Evolutionary conservation across 2,888 invertebrate species (phyloP).

Genomic region (Hermodice carunculata): DNA sequence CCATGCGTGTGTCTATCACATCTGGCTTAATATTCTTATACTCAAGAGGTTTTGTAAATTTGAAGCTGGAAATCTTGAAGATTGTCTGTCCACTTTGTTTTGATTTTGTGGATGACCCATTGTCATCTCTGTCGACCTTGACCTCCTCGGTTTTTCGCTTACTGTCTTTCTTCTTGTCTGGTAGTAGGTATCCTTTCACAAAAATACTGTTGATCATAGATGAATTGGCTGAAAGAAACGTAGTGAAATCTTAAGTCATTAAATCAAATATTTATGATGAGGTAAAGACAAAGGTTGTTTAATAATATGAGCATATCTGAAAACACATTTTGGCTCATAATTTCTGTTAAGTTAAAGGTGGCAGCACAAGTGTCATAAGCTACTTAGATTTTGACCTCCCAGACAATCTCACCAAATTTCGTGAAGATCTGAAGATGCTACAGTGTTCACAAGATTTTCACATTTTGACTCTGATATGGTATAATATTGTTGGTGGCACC

Average conservation of each 20-base stretch:
- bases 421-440: too few relatives aligned
- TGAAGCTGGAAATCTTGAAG: constrained; percentile 28
- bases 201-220: constrained; percentile 63
- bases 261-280: too few relatives aligned
- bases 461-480: too few relatives aligned
- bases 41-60: constrained; percentile 52
- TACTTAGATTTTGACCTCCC: too few relatives aligned
- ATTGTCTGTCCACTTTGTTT: constrained; percentile 50
- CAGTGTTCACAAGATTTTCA: too few relatives aligned
- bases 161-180: constrained; percentile 55
- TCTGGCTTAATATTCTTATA: constrained; percentile 53
- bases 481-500: too few relatives aligned
- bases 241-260: not conserved
- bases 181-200: constrained; percentile 57
- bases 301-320: too few relatives aligned
- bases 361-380: too few relatives aligned
- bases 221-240: constrained; percentile 50
- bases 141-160: constrained; percentile 63
- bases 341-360: too few relatives aligned
- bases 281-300: too few relatives aligned
- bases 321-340: too few relatives aligned
- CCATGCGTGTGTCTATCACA: constrained; percentile 47
- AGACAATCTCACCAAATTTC: too few relatives aligned
- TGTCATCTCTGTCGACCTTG: constrained; percentile 40
- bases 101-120: constrained; percentile 22